Evolutionary conservation across 2,113 vertebrate species (phyloP).

Genomic region (Lophotis ruficrista): DNA sequence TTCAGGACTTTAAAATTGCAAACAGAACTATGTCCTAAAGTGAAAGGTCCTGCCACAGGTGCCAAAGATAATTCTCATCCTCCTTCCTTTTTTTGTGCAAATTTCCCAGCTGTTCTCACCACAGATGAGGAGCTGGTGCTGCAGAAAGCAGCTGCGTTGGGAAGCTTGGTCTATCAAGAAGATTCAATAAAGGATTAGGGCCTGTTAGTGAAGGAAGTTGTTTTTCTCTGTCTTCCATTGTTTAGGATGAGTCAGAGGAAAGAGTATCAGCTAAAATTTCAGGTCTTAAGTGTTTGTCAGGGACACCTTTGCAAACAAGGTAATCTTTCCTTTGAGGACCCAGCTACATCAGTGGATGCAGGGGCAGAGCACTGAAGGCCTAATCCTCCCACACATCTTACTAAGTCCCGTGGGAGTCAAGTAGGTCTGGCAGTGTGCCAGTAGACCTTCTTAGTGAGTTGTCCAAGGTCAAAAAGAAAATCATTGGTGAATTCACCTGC

Average conservation of each 20-base stretch:
- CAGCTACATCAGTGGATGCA: neutral
- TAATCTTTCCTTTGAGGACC: neutral
- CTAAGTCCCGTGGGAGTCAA: neutral
- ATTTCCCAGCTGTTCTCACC: neutral
- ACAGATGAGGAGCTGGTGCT: accelerated
- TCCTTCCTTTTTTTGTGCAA: neutral
- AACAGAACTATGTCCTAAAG: neutral
- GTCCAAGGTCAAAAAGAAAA: conserved; percentile 1
- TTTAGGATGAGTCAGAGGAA: neutral
- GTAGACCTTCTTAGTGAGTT: neutral
- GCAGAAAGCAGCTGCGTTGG: neutral
- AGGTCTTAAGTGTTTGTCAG: neutral
- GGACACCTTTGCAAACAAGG: neutral
- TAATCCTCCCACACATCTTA: neutral
- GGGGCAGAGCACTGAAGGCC: neutral
- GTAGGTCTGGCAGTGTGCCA: neutral
- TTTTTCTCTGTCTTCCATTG: neutral
- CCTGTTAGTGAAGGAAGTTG: neutral
- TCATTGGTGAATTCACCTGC: accelerated
- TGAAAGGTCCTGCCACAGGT: neutral
- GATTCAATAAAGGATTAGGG: neutral
- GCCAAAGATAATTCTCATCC: neutral
- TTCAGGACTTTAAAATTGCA: neutral
- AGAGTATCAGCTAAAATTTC: neutral
- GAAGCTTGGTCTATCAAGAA: neutral